These are phyloP conservation scores for Bathynomus jamesi DNA, from an alignment of 1,140 invertebrate species.

Conservation along the genomic window DNA sequence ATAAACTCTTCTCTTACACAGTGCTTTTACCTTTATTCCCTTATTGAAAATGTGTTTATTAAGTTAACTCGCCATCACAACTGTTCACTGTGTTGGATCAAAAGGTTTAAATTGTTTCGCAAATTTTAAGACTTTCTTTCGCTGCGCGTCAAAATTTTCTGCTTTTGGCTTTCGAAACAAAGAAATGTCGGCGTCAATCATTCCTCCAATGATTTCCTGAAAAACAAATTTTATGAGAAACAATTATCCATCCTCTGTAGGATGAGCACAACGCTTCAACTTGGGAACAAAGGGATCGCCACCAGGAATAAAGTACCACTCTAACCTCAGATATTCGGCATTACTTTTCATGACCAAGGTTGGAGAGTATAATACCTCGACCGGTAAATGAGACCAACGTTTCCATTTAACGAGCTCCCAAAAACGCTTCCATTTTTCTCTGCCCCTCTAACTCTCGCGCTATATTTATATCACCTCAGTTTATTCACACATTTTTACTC, in stretches of 20 bases:
- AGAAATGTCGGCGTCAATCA: slow-evolving; percentile 76
- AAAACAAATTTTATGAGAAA: slow-evolving; percentile 37
- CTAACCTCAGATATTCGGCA: too few relatives aligned
- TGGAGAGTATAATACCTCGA: background rate
- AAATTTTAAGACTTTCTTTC: slow-evolving; percentile 59
- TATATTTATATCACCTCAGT: too few relatives aligned
- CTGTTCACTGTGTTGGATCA: slow-evolving; percentile 47
- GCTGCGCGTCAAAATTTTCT: slow-evolving; percentile 62
- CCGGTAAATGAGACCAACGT: background rate
- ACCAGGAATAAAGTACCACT: too few relatives aligned
- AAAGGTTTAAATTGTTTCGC: slow-evolving; percentile 56
- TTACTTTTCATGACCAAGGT: background rate
- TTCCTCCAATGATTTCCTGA: slow-evolving; percentile 88
- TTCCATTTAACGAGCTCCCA: background rate
- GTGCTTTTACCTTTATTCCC: too few relatives aligned
- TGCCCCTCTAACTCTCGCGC: too few relatives aligned
- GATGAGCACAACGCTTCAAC: background rate
- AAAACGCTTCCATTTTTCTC: background rate
- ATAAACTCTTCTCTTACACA: too few relatives aligned
- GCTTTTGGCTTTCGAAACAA: slow-evolving; percentile 71
- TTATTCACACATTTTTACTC: too few relatives aligned
- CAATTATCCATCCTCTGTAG: background rate
- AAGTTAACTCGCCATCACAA: too few relatives aligned
- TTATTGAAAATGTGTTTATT: too few relatives aligned
- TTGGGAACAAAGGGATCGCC: too few relatives aligned